A percentile compares a stretch with the other conserved stretches of the same genome.
Conservation (phyloP, 2,797 vertebrate genomes). For the Cheirogaleus major region DNA sequence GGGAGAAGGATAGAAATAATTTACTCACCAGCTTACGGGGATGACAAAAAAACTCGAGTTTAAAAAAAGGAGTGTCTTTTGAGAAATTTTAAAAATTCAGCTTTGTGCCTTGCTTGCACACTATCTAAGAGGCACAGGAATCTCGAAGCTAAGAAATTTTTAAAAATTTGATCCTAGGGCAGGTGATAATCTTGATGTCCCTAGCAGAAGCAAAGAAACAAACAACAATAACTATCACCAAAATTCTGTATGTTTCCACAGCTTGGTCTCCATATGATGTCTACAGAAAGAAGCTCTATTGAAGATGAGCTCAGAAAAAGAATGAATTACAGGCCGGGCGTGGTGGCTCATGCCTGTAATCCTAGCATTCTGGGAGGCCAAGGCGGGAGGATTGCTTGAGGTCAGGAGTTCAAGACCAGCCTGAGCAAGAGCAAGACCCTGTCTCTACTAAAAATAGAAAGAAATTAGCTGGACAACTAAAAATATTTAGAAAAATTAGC, state of each 20-base stretch:
- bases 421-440: too few species aligned
- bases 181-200: background rate
- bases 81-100: background rate
- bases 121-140: background rate
- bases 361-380: too few species aligned
- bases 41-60: background rate
- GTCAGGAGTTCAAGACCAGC: too few species aligned
- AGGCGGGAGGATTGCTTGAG: too few species aligned
- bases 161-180: background rate
- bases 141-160: background rate
- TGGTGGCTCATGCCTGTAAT: too few species aligned
- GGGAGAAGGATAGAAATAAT: background rate
- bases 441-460: too few species aligned
- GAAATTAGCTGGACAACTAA: too few species aligned
- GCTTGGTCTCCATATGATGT: background rate
- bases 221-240: background rate
- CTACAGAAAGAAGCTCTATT: background rate
- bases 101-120: background rate
- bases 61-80: background rate
- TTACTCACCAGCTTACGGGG: fast-evolving
- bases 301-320: background rate
- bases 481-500: too few species aligned
- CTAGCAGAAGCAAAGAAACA: background rate
- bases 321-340: background rate
- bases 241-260: background rate